Conservation (phyloP, 2,797 vertebrate genomes). For the Ctenosaura bakeri region DNA sequence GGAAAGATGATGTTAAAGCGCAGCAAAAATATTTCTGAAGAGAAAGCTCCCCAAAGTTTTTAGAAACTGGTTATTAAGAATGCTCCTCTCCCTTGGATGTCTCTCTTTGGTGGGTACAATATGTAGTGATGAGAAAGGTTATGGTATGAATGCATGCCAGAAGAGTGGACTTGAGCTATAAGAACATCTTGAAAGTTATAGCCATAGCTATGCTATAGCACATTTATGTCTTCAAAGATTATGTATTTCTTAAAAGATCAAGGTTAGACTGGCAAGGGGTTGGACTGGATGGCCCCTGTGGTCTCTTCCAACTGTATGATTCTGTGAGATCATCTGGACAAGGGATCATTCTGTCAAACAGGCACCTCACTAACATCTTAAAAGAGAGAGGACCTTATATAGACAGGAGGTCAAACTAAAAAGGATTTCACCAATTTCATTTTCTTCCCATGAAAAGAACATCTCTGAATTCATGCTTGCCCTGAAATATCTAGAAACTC, state of each 20-base stretch:
- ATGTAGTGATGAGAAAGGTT: slow-evolving; percentile 1
- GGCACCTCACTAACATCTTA: not conserved
- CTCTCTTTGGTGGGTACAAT: slow-evolving; percentile 26
- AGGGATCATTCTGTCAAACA: not conserved
- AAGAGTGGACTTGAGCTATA: not conserved
- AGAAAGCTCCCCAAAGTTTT: slow-evolving; percentile 31
- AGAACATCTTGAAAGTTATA: slow-evolving; percentile 30
- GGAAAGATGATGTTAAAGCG: not conserved
- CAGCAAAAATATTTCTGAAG: not conserved
- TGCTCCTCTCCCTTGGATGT: not conserved
- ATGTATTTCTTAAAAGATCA: slow-evolving; percentile 12
- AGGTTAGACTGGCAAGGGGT: not conserved
- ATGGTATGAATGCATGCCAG: slow-evolving; percentile 6
- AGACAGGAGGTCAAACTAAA: not conserved
- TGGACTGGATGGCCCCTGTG: too few species aligned
- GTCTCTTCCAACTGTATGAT: too few species aligned
- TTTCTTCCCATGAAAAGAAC: not conserved
- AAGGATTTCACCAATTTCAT: not conserved
- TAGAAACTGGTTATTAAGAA: slow-evolving; percentile 5
- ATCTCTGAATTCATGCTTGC: slow-evolving; percentile 18
- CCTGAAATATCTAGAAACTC: accelerated
- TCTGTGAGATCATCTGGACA: not conserved
- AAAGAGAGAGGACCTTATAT: not conserved
- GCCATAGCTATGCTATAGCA: slow-evolving; percentile 1
- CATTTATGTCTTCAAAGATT: slow-evolving; percentile 5